Evolutionary conservation across 2,113 vertebrate genomes (phyloP).

Genomic region (Tauraco erythrolophus): DNA sequence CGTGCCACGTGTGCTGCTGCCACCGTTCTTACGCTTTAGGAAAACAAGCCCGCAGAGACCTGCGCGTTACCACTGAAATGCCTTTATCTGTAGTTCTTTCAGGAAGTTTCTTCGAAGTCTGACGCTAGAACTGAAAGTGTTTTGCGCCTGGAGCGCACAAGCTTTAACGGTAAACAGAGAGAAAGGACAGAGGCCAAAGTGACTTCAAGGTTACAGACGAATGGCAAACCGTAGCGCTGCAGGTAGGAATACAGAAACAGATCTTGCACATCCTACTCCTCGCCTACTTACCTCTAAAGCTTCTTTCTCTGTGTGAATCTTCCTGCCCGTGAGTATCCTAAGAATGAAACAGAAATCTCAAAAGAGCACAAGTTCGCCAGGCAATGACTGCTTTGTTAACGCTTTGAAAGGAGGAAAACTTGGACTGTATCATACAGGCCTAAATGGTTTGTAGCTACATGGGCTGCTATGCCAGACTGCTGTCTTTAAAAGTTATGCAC

Average conservation of each 20-base stretch:
- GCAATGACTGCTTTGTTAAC: neutral
- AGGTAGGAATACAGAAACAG: neutral
- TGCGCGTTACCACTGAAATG: neutral
- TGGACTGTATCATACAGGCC: neutral
- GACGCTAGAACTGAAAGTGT: neutral
- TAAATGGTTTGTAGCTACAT: neutral
- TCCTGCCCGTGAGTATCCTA: constrained; percentile 92
- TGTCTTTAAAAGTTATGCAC: neutral
- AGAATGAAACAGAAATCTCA: neutral
- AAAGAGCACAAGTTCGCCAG: neutral
- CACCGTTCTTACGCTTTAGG: neutral
- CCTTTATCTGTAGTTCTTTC: neutral
- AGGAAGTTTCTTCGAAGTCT: neutral
- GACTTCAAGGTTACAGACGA: neutral
- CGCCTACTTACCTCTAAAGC: constrained; percentile 85
- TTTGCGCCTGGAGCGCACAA: neutral
- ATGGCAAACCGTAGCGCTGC: neutral
- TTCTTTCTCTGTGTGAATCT: constrained; percentile 92
- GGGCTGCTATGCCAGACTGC: neutral
- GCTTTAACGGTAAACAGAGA: neutral
- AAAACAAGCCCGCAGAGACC: neutral
- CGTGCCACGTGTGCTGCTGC: neutral
- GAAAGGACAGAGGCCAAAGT: neutral
- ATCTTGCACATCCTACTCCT: neutral
- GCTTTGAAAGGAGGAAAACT: neutral